Percentiles rank a stretch among this genome's conserved stretches.
Evolutionary conservation across 2,888 invertebrate species (phyloP).

Genomic region (Cryptus armator): DNA sequence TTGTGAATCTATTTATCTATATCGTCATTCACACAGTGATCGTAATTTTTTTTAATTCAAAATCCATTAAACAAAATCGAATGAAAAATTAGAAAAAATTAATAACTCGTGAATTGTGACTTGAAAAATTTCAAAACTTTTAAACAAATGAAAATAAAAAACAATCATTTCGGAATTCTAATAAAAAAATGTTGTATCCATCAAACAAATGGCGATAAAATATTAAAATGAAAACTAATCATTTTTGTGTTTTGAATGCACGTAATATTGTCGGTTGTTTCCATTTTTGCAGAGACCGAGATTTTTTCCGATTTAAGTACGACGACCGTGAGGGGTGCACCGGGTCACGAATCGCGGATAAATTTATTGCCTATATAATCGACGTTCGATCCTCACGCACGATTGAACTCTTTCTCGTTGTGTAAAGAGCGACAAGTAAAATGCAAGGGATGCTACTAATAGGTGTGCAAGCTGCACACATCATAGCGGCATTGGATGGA

Average conservation of each 20-base stretch:
- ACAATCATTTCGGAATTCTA: no score
- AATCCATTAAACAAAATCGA: background rate
- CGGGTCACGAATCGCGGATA: constrained; percentile 41
- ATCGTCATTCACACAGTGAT: constrained; percentile 33
- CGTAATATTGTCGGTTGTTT: constrained; percentile 5
- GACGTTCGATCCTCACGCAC: constrained; percentile 70
- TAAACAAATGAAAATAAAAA: no score
- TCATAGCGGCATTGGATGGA: background rate
- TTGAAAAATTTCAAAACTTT: no score
- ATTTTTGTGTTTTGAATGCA: background rate
- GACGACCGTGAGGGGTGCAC: background rate
- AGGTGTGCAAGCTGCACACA: constrained; percentile 63
- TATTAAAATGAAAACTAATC: no score
- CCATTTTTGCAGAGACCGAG: background rate
- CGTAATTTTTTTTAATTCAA: background rate
- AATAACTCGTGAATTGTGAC: background rate
- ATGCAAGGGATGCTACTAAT: constrained; percentile 66
- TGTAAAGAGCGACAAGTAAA: constrained; percentile 23
- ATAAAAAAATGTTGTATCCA: background rate
- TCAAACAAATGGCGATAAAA: no score
- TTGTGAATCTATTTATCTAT: background rate
- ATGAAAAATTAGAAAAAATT: background rate
- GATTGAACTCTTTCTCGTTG: constrained; percentile 68
- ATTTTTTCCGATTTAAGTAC: background rate
- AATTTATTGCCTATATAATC: constrained; percentile 67